Conservation (phyloP, 1,140 invertebrate genomes). For the Zophobas atratus region DNA sequence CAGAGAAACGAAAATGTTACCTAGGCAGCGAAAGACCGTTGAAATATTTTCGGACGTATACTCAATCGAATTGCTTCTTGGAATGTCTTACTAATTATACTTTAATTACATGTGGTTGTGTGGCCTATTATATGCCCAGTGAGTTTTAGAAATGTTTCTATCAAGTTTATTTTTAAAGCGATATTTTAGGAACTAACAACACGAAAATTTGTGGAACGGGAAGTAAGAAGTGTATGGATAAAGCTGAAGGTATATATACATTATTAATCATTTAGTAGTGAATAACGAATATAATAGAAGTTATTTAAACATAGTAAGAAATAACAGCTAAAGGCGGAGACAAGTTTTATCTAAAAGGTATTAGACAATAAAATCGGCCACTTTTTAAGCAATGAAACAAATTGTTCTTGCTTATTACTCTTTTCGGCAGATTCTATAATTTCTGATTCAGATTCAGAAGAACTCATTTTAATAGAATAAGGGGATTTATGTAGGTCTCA, state of each 20-base stretch:
- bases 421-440: too few relatives aligned
- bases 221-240: not conserved
- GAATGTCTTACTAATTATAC: constrained; percentile 84
- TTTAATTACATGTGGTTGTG: constrained; percentile 74
- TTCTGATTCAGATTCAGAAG: too few relatives aligned
- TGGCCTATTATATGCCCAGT: constrained; percentile 78
- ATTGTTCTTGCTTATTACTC: too few relatives aligned
- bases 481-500: too few relatives aligned
- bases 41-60: constrained; percentile 77
- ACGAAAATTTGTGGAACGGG: not conserved
- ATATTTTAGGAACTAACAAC: not conserved
- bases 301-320: too few relatives aligned
- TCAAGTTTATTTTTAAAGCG: not conserved
- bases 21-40: constrained; percentile 71
- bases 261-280: too few relatives aligned
- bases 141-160: constrained; percentile 54
- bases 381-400: too few relatives aligned
- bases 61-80: constrained; percentile 80
- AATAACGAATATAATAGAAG: too few relatives aligned
- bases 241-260: not conserved
- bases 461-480: too few relatives aligned
- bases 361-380: too few relatives aligned
- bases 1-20: constrained; percentile 72
- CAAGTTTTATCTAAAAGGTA: too few relatives aligned
- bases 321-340: too few relatives aligned